Evolutionary conservation across 2,113 vertebrate species (phyloP), one percentile per base, ranked within the genome.

Genomic region (Todiramphus saurophagus): DNA sequence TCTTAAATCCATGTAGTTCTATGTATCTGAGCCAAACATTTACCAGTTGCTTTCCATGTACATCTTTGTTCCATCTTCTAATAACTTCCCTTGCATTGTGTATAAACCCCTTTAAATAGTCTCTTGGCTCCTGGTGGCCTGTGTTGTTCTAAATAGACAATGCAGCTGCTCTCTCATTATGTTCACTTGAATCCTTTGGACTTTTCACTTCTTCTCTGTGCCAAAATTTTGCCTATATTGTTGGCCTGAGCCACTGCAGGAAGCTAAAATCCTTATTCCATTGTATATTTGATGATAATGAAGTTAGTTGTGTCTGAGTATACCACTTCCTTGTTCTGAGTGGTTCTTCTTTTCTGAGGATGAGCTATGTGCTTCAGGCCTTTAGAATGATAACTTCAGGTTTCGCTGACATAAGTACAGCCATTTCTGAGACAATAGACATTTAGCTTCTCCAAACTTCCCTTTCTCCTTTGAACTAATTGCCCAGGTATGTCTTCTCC

Each of bases 111-210:
- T 94, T 69, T 90, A 82, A 87, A 87, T 37, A 90, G 90, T 53
- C 92, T 89, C 73, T 78, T 94, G 94, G 95, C 92, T 96, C 73
- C 90, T 89, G 72, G 30, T 95, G 85, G 72, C 92, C 76, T 31
- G 39, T 92, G 90, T 96, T 90, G 43, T 95, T 96, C 73, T 90
- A 89, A 83, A 60, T 5, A 46, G 83, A 94, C 90, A 94, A 96
- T 90, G 80, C 94, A 96, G 88, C 93, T 95, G 96, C 87, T 92
- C 77, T 44, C 84, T 87, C 43, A 46, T 83, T 83, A 62, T 78
- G 73, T 90, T 74, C 69, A 17, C 66, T 95, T 75, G 72, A 94
- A 76, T 95, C 83, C 73, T 89, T 50, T 31, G 23, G 60, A 73
- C 80, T 89, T 64, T 48, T 37, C 50, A 58, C 8, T 73, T 88